A percentile compares a stretch with the other conserved stretches of the same genome.
Evolutionary conservation across 2,113 vertebrate species (phyloP).

Genomic region (Coturnix japonica): DNA sequence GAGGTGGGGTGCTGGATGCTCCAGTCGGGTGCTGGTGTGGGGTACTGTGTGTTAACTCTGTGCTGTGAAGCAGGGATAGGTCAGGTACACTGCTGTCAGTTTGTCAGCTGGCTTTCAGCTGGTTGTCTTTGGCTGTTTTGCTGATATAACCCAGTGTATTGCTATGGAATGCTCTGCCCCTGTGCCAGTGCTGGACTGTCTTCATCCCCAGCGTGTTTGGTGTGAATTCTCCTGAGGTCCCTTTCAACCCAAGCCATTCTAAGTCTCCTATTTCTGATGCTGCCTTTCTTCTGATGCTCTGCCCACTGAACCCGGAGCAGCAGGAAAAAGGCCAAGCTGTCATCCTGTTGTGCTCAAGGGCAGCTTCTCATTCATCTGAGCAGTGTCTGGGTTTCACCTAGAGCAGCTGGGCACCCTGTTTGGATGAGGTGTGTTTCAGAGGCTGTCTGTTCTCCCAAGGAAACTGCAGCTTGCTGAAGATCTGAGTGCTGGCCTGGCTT

Average conservation of each 20-base stretch:
- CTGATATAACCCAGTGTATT: neutral
- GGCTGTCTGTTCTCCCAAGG: neutral
- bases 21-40: neutral
- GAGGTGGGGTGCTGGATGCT: neutral
- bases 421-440: neutral
- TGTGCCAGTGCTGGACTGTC: fast-evolving
- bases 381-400: neutral
- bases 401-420: neutral
- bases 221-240: neutral
- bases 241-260: neutral
- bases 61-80: neutral
- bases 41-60: neutral
- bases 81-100: neutral
- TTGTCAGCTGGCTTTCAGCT: neutral
- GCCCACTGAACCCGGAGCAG: neutral
- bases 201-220: fast-evolving
- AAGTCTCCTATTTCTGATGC: neutral
- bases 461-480: neutral
- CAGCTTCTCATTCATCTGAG: neutral
- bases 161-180: neutral
- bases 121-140: neutral
- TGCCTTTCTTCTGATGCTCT: fast-evolving
- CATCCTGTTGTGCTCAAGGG: neutral
- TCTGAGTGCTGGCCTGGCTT: neutral
- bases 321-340: neutral